Evolutionary conservation across 2,888 invertebrate species (phyloP), one percentile per base, ranked within the genome.

Genomic region (Leptopilina syphax): DNA sequence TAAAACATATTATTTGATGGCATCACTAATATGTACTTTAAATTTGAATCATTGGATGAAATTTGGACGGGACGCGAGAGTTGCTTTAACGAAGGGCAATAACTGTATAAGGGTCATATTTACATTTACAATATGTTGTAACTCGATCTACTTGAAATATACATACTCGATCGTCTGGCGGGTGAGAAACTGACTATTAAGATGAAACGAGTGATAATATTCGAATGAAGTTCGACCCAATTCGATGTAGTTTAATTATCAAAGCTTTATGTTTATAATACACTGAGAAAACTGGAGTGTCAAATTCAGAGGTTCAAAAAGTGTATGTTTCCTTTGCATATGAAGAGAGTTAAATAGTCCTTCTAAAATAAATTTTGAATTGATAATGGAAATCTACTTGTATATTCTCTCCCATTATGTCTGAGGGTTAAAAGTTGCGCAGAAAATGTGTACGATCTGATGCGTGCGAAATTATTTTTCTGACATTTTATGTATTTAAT

Each of bases 191-290:
- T 57, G 73, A 57, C 73, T 57, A 73, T 73, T 57, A 73, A 73
- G 57, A 73, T 73, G 73, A 73, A 73, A 41, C 73, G 57, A 73
- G 9, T 73, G 73, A 73, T 73, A 73, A 73, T 73, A 27, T 57
- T 54, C 44, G 70, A 57, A 73, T 57, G 41, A 73, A 73, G 27
- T 70, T 73, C 12, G 70, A 70, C 70, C 24, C 10, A 57, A n/a
- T n/a, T n/a, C 34, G 13, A 73, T 54, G 34, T 54, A 34, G 54
- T 73, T 73, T 57, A 73, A 57, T 70, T 54, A 54, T 54, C 8
- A 47, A 50, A 3, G 18, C 65, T 65, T 65, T 13, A 65, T 65
- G 10, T 0, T 13, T 66, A 34, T 54, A 1, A 50, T 12, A 13
- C 13, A n/a, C n/a, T n/a, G n/a, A n/a, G n/a, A n/a, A n/a, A n/a